Conservation (phyloP, 2,888 invertebrate genomes). For the Tinea trinotella region DNA sequence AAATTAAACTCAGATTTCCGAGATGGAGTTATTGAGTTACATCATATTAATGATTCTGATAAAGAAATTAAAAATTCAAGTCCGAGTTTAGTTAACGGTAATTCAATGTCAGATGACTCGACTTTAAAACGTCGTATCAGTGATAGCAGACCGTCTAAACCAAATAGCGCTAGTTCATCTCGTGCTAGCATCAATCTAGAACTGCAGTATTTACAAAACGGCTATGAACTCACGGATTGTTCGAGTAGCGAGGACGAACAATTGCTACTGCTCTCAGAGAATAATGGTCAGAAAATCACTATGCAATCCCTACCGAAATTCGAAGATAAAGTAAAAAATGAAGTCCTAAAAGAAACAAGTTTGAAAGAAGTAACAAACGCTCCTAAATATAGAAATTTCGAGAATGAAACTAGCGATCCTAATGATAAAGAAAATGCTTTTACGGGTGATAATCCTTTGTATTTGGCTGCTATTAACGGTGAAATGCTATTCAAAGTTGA, state of each 20-base stretch:
- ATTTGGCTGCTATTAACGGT: conserved; percentile 54
- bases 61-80: conserved; percentile 46
- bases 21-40: conserved; percentile 31
- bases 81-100: conserved; percentile 47
- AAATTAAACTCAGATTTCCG: conserved; percentile 43
- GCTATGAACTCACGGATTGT: conserved; percentile 44
- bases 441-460: conserved; percentile 58
- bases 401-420: conserved; percentile 62
- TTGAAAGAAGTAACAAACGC: conserved; percentile 48
- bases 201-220: conserved; percentile 46
- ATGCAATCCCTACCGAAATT: conserved; percentile 51
- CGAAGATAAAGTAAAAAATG: conserved; percentile 37
- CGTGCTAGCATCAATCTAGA: conserved; percentile 57
- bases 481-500: conserved; percentile 43
- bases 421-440: conserved; percentile 58
- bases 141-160: conserved; percentile 50
- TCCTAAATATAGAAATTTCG: conserved; percentile 60
- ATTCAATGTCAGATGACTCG: conserved; percentile 60
- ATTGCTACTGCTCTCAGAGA: conserved; percentile 57
- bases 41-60: conserved; percentile 42
- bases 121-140: conserved; percentile 57
- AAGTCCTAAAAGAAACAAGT: conserved; percentile 53
- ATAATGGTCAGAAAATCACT: conserved; percentile 61
- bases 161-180: conserved; percentile 48
- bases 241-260: conserved; percentile 67